phyloP scores from a whole-genome alignment of 2,797 vertebrate genomes.

The Aythya fuligula region DNA sequence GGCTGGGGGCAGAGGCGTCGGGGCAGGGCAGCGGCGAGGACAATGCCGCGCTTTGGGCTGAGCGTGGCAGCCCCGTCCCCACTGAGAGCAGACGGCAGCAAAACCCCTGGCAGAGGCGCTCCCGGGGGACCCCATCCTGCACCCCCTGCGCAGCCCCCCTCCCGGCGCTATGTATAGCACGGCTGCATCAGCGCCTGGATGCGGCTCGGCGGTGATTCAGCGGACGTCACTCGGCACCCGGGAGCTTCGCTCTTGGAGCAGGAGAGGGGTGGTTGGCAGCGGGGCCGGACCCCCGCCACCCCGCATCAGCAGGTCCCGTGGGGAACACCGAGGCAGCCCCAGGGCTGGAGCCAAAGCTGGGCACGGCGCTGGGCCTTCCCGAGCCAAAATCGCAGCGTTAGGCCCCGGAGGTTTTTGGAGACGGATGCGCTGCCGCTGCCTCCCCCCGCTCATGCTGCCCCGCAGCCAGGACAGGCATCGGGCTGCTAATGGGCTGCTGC shows the following conservation, averaged over 20 bases:
- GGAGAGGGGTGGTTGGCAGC: background rate
- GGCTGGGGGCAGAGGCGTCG: rapidly evolving
- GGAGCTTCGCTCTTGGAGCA: background rate
- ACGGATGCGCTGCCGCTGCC: rapidly evolving
- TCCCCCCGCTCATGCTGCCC: too few species aligned
- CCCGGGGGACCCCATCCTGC: background rate
- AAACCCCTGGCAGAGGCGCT: background rate
- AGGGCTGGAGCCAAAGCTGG: rapidly evolving
- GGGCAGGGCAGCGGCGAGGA: background rate
- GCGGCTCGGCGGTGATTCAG: background rate
- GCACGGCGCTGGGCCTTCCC: rapidly evolving
- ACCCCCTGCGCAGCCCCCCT: background rate
- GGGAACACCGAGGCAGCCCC: background rate
- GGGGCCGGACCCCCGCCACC: rapidly evolving
- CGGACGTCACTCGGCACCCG: background rate
- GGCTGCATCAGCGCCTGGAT: background rate
- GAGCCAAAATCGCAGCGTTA: rapidly evolving
- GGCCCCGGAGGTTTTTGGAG: background rate
- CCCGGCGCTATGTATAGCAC: rapidly evolving
- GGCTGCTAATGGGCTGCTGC: background rate
- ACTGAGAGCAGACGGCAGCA: too few species aligned
- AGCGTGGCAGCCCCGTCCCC: background rate
- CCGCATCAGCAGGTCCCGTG: background rate
- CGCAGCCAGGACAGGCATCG: background rate
- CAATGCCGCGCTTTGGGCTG: background rate